Percentiles rank a stretch among this genome's conserved stretches.
phyloP scores from a whole-genome alignment of 2,113 vertebrate genomes.

The Panthera tigris region DNA sequence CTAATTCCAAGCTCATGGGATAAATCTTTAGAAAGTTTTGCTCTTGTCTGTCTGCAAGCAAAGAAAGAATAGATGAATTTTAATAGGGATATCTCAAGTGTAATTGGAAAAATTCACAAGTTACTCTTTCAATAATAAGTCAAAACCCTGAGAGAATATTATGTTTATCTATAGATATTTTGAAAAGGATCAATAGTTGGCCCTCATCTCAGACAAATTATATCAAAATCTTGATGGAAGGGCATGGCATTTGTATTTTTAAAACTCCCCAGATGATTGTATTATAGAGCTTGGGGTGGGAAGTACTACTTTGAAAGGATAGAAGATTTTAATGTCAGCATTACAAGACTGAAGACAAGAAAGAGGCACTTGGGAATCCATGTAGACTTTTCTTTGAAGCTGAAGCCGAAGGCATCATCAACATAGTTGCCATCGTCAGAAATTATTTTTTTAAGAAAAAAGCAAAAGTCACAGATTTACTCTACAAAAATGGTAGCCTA shows the following conservation, averaged over 20 bases:
- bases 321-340: background rate
- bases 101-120: background rate
- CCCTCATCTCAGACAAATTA: background rate
- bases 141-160: background rate
- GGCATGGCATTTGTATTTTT: background rate
- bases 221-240: background rate
- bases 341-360: background rate
- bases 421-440: background rate
- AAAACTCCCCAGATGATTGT: background rate
- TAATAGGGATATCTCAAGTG: background rate
- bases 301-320: background rate
- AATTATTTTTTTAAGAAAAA: constrained; percentile 35
- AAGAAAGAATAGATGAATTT: background rate
- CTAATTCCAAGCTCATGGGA: background rate
- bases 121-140: background rate
- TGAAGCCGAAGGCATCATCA: background rate
- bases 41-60: background rate
- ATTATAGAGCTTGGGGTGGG: background rate
- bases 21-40: background rate
- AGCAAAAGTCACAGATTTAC: background rate
- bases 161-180: background rate
- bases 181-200: background rate
- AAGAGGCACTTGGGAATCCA: background rate
- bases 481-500: background rate
- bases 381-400: background rate